Percentiles rank a stretch among this genome's conserved stretches.
Conservation (phyloP, 1,140 invertebrate species). For the Hyles vespertilio region DNA sequence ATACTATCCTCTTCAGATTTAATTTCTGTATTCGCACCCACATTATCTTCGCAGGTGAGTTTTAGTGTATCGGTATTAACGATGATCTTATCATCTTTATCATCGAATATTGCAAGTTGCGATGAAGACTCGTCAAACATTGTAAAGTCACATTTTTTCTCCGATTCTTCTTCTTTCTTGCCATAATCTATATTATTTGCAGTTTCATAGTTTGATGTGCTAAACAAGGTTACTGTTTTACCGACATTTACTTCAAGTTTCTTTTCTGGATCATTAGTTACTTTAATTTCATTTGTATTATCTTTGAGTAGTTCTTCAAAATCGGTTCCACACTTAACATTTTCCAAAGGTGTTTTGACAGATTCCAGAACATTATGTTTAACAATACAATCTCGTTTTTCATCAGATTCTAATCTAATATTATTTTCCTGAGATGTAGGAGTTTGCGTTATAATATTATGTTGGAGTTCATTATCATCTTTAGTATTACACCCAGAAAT, state of each 20-base stretch:
- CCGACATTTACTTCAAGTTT: slow-evolving; percentile 63
- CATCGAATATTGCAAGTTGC: too few relatives aligned
- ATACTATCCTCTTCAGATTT: slow-evolving; percentile 5
- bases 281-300: slow-evolving; percentile 71
- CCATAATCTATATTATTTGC: slow-evolving; percentile 12
- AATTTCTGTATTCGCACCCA: slow-evolving; percentile 5
- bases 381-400: not conserved
- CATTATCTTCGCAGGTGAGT: too few relatives aligned
- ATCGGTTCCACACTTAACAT: slow-evolving; percentile 68
- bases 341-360: slow-evolving; percentile 21
- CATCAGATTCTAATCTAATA: not conserved
- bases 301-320: slow-evolving; percentile 74
- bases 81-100: too few relatives aligned
- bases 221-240: slow-evolving; percentile 48
- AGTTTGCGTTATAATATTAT: not conserved
- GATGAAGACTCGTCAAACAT: too few relatives aligned
- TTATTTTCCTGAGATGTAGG: not conserved
- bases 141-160: too few relatives aligned
- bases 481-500: slow-evolving; percentile 43
- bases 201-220: slow-evolving; percentile 11
- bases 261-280: slow-evolving; percentile 60
- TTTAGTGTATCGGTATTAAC: too few relatives aligned
- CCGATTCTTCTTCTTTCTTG: slow-evolving; percentile 13
- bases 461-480: slow-evolving; percentile 34
- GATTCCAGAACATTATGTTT: slow-evolving; percentile 4